Evolutionary conservation across 2,888 invertebrate genomes (phyloP).

Genomic region (Chrysolina oricalcia): DNA sequence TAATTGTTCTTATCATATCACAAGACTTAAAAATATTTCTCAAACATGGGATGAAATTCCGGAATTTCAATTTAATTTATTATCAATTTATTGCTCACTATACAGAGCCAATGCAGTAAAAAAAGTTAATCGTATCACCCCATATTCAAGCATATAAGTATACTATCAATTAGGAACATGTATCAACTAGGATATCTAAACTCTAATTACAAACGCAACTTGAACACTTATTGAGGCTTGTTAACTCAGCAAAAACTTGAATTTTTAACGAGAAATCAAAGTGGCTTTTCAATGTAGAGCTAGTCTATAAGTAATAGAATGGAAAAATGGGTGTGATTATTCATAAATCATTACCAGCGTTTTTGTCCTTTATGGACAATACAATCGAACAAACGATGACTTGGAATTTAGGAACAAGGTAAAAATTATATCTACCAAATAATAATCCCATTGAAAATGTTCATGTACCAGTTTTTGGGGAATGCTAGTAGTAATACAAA

Average conservation of each 20-base stretch:
- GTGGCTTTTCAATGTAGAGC: too few relatives aligned
- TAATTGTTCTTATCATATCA: conserved; percentile 3
- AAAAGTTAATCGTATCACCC: not conserved
- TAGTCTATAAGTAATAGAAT: too few relatives aligned
- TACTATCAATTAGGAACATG: not conserved
- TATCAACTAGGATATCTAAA: conserved; percentile 2
- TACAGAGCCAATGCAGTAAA: not conserved
- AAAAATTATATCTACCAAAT: too few relatives aligned
- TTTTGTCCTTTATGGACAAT: too few relatives aligned
- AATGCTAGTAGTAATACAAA: too few relatives aligned
- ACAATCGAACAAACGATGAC: too few relatives aligned
- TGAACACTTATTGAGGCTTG: conserved; percentile 15
- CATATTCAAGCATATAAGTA: conserved; percentile 3
- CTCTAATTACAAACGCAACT: conserved; percentile 1
- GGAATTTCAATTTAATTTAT: not conserved
- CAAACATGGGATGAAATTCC: conserved; percentile 6
- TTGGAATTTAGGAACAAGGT: too few relatives aligned
- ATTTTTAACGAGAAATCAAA: not conserved
- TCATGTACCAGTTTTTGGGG: too few relatives aligned
- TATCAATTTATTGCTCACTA: not conserved
- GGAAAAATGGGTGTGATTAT: too few relatives aligned
- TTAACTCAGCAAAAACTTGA: not conserved
- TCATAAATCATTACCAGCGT: too few relatives aligned
- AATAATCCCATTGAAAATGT: too few relatives aligned
- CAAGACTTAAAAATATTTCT: not conserved